Evolutionary conservation across 2,888 invertebrate genomes (phyloP), one percentile per base, ranked within the genome.

Genomic region (Scelioninae gen. 2): DNA sequence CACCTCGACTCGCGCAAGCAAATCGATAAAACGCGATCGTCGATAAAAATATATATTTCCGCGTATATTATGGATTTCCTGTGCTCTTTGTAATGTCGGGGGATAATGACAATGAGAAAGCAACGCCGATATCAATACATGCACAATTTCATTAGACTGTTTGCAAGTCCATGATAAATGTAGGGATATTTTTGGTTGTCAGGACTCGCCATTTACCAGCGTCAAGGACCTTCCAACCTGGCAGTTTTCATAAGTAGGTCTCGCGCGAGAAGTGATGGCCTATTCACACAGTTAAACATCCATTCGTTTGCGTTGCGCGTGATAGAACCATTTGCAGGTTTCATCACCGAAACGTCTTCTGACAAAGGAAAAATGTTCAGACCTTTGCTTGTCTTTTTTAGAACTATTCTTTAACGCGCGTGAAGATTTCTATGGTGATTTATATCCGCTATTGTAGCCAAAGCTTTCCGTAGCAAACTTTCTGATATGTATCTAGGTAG

Each of bases 161-260:
- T 65, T 63, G 15, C 52, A 31, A 39, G 45, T 31, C 43, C 33
- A n/a, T 60, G 31, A 41, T 61, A 57, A 48, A 61, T 39, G 55
- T 60, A 43, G 45, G 73, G 76, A 76, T 71, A 79, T 80, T 80
- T 81, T 82, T 80, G 79, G 79, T 81, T 78, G 80, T 79, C 76
- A 73, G 70, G 60, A 55, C 55, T 73, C 58, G 72, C 72, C 79
- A 76, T 80, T 80, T 79, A 75, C 77, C 76, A 72, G 72, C 76
- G 75, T 77, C 76, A 78, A 74, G 74, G 74, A 78, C 64, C 79
- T 81, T 78, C 77, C 78, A 76, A 74, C 76, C 73, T 65, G 77
- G 74, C 69, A 63, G 58, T 6, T 73, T 74, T 52, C 58, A 33
- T 52, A 77, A 72, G 74, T 73, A 78, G 79, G 77, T 73, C 70